Conservation (phyloP, 2,797 vertebrate species). For the Gouania willdenowi region DNA sequence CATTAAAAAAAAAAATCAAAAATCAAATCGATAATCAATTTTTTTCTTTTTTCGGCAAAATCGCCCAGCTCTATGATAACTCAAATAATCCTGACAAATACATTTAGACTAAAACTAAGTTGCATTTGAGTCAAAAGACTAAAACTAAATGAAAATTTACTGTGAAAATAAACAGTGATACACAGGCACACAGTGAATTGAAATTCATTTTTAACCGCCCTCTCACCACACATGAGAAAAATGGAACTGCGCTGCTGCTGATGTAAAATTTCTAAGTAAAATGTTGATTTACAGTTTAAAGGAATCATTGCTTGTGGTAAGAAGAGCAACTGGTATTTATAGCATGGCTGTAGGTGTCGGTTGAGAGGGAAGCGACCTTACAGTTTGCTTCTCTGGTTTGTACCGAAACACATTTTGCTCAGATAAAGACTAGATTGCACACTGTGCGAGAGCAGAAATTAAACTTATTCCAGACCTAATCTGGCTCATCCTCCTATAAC, state of each 20-base stretch:
- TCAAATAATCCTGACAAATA: too few relatives aligned
- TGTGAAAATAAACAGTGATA: too few relatives aligned
- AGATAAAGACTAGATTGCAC: conserved; percentile 52
- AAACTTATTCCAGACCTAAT: conserved; percentile 47
- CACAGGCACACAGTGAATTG: too few relatives aligned
- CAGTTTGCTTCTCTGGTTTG: conserved; percentile 49
- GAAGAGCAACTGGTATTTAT: conserved; percentile 56
- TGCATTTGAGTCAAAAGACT: too few relatives aligned
- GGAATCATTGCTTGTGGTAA: conserved; percentile 6
- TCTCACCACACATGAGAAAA: conserved; percentile 4
- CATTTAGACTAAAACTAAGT: too few relatives aligned
- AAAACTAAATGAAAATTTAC: too few relatives aligned
- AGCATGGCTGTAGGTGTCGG: conserved; percentile 59
- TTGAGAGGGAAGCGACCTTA: conserved; percentile 55
- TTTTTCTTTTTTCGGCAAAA: too few relatives aligned
- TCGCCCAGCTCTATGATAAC: too few relatives aligned
- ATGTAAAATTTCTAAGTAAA: conserved; percentile 12
- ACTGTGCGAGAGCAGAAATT: conserved; percentile 54
- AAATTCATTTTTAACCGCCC: conserved; percentile 34
- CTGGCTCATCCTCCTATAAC: conserved; percentile 46
- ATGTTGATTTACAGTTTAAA: conserved; percentile 25
- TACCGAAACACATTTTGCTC: conserved; percentile 35
- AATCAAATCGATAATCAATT: too few relatives aligned
- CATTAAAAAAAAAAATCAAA: too few relatives aligned
- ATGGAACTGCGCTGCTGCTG: conserved; percentile 14